Evolutionary conservation across 2,113 vertebrate genomes (phyloP).

Genomic region (Dissostichus mawsoni): DNA sequence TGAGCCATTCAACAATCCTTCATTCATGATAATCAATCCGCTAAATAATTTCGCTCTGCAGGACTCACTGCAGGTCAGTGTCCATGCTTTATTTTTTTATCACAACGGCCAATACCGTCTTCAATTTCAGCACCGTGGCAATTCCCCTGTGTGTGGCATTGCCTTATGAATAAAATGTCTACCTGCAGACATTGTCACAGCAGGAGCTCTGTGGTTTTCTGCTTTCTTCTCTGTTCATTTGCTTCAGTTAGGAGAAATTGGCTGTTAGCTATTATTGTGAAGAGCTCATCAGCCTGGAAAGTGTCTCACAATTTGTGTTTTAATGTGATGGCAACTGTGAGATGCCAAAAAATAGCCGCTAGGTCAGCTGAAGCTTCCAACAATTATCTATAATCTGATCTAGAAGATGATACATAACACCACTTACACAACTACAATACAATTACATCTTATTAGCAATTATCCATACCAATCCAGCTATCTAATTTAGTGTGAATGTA

Average conservation of each 20-base stretch:
- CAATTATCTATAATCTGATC: not conserved
- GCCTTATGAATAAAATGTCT: slow-evolving; percentile 23
- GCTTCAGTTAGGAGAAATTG: not conserved
- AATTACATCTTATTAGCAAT: not conserved
- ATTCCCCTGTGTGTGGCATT: not conserved
- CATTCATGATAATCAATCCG: slow-evolving; percentile 8
- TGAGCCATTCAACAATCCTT: slow-evolving; percentile 10
- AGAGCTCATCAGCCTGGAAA: not conserved
- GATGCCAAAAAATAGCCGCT: not conserved
- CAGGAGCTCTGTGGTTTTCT: slow-evolving; percentile 7
- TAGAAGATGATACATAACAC: not conserved
- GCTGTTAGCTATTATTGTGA: not conserved
- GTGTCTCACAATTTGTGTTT: not conserved
- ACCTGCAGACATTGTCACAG: slow-evolving; percentile 31
- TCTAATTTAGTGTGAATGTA: not conserved
- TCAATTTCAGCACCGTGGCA: not conserved
- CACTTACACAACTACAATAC: not conserved
- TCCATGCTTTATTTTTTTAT: slow-evolving; percentile 1
- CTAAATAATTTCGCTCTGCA: not conserved
- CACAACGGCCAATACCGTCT: not conserved
- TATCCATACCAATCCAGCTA: too few relatives aligned
- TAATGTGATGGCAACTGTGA: not conserved
- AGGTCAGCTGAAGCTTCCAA: not conserved
- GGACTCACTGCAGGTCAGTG: not conserved
- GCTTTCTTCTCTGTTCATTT: slow-evolving; percentile 18